Conservation (phyloP, 2,888 invertebrate genomes). For the Dasypolia templi region DNA sequence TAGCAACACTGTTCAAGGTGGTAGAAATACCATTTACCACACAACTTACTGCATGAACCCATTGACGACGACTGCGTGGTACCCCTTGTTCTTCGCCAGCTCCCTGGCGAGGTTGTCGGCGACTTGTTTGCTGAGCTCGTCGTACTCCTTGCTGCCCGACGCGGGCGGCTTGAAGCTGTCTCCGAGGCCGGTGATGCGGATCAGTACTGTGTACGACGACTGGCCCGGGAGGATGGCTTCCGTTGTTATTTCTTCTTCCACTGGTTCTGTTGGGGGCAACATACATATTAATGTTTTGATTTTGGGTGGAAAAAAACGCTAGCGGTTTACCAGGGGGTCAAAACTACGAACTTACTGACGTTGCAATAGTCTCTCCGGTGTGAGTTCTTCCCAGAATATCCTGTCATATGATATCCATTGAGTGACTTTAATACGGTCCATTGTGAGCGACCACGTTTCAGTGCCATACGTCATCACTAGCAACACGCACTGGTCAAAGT, state of each 20-base stretch:
- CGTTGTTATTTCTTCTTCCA: slow-evolving; percentile 89
- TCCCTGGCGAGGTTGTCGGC: slow-evolving; percentile 67
- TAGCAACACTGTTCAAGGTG: too few species aligned
- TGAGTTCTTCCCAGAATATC: too few species aligned
- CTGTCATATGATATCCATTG: too few species aligned
- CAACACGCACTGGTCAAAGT: too few species aligned
- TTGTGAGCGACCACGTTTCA: too few species aligned
- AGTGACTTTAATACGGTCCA: too few species aligned
- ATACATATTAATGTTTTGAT: too few species aligned
- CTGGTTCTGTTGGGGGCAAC: slow-evolving; percentile 81
- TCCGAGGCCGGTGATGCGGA: slow-evolving; percentile 94
- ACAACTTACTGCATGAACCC: slow-evolving; percentile 92
- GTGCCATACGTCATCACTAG: too few species aligned
- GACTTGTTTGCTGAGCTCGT: slow-evolving; percentile 92
- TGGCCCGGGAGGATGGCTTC: slow-evolving; percentile 92
- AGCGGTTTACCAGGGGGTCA: too few species aligned
- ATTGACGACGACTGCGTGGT: slow-evolving; percentile 92
- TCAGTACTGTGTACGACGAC: slow-evolving; percentile 92
- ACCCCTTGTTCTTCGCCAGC: slow-evolving; percentile 89
- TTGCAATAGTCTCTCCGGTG: too few species aligned
- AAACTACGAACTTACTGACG: too few species aligned
- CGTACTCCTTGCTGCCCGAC: slow-evolving; percentile 93
- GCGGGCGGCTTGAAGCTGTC: slow-evolving; percentile 94
- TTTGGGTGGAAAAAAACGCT: too few species aligned
- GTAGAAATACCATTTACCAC: neutral